Base-by-base conservation (phyloP, 2,113 vertebrate species). In the Chinchilla lanigera region DNA sequence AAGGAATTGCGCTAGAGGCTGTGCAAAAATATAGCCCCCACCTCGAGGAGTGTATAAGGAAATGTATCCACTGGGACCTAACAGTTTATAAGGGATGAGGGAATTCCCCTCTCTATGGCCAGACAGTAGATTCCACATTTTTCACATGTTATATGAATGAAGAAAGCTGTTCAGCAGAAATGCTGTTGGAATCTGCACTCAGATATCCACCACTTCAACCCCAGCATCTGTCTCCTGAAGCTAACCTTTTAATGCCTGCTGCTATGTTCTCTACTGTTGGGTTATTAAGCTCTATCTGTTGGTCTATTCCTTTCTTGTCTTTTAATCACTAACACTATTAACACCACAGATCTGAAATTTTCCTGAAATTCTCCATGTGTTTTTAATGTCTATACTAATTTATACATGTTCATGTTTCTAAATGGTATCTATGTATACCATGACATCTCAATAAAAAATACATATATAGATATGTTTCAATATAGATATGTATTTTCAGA, bases 41-140 rank as follows among this genome's bases (percentile, higher is more conserved):
- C 33, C 56, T 96, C 58, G 33, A 71, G 52, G n/a, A 96, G 52
- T 38, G 95, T 60, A 47, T 93, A 69, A 92, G 89, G 44, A 86
- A 83, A 61, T n/a, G 88, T 3, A 69, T 38, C 41, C 38, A 60
- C 8, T 38, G 50, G 75, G 84, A 92, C 56, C 22, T 61, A 87
- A 35, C 13, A 60, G 9, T 58, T 86, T 24, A 30, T 5, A 75
- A 52, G 44, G 56, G 90, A 56, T 84, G 26, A 41, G n/a, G 35
- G 16, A 92, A 95, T 92, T 90, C 14, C 44, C 52, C 91, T 19
- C 8, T 81, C 63, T 35, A 12, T n/a, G 33, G n/a, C 26, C 60
- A 86, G 52, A 92, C 0, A 28, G 52, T 56, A 56, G 56, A 89
- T 63, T 54, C 20, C 83, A 61, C 19, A 54, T n/a, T 86, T 71